Evolutionary conservation across 2,888 invertebrate species (phyloP).

Genomic region (Laothoe populi): DNA sequence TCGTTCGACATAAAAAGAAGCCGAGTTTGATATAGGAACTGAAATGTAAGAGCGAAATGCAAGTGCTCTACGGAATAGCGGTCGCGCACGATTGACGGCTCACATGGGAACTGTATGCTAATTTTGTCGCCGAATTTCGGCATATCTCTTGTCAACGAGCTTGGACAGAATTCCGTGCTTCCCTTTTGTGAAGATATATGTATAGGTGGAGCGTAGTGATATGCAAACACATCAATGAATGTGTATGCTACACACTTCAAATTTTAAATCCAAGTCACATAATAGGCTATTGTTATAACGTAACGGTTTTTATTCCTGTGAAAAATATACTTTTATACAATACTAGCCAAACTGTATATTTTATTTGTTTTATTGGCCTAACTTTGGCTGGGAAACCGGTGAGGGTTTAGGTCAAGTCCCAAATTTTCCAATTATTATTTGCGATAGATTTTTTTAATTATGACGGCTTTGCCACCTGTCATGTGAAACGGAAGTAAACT

Average conservation of each 20-base stretch:
- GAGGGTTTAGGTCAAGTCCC: too few species aligned
- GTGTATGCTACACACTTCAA: slow-evolving; percentile 2
- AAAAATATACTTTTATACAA: neutral
- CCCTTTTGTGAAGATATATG: slow-evolving; percentile 15
- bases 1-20: neutral
- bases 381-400: too few species aligned
- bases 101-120: slow-evolving; percentile 73
- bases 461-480: too few species aligned
- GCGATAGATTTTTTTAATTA: too few species aligned
- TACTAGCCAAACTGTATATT: slow-evolving; percentile 7
- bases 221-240: slow-evolving; percentile 12
- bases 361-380: too few species aligned
- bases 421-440: too few species aligned
- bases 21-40: slow-evolving; percentile 27
- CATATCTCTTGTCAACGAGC: slow-evolving; percentile 55
- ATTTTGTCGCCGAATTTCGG: slow-evolving; percentile 60
- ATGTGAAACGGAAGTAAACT: too few species aligned
- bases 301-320: neutral
- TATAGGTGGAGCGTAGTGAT: neutral
- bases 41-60: slow-evolving; percentile 51
- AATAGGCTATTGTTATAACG: slow-evolving; percentile 8
- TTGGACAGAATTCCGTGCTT: slow-evolving; percentile 31
- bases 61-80: slow-evolving; percentile 42
- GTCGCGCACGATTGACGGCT: slow-evolving; percentile 58
- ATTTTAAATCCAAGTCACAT: slow-evolving; percentile 5